Evolutionary conservation across 2,888 invertebrate species (phyloP).

Genomic region (Saturnia japonica): DNA sequence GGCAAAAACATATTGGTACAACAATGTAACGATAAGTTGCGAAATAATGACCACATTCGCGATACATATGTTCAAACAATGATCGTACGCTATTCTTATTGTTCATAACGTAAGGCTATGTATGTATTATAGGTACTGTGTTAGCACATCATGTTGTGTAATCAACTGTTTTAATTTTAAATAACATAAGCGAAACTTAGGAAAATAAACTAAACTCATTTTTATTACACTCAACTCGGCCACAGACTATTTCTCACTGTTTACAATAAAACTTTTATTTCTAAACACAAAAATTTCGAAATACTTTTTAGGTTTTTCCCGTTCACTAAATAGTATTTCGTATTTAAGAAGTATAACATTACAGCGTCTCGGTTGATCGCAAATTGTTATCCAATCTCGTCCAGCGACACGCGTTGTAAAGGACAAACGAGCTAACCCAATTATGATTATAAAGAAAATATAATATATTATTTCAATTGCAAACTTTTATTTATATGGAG

Average conservation of each 20-base stretch:
- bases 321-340: neutral
- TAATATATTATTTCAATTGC: too few relatives aligned
- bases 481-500: too few relatives aligned
- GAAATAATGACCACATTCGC: slow-evolving; percentile 8
- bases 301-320: neutral
- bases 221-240: neutral
- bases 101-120: neutral
- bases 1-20: neutral
- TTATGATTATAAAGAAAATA: neutral
- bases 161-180: slow-evolving; percentile 3
- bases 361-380: neutral
- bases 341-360: neutral
- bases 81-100: slow-evolving; percentile 10
- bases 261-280: neutral
- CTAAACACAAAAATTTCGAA: neutral
- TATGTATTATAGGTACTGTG: neutral
- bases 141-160: slow-evolving; percentile 9
- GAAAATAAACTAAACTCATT: neutral
- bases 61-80: slow-evolving; percentile 13
- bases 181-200: neutral
- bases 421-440: neutral
- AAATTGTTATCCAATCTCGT: neutral
- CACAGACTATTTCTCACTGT: neutral
- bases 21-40: slow-evolving; percentile 2
- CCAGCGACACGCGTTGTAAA: neutral